These are phyloP conservation scores for Astropecten irregularis DNA, from an alignment of 53 echinoderm and acorn worm genomes.

Conservation along the genomic window DNA sequence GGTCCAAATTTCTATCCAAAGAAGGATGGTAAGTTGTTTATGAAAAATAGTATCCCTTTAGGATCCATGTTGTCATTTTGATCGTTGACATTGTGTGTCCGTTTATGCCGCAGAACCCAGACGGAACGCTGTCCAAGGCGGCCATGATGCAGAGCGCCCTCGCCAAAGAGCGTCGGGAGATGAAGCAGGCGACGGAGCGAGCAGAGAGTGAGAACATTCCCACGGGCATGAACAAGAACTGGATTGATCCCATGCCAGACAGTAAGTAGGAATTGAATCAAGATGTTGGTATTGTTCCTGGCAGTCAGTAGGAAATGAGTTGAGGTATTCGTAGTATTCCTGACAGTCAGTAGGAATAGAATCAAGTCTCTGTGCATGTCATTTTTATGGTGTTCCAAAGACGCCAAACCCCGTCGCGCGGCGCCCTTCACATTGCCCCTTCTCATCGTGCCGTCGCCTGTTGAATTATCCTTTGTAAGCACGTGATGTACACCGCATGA, in stretches of 20 bases:
- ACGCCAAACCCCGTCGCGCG: no score
- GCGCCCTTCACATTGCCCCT: no score
- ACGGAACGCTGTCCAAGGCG: slow-evolving; percentile 95
- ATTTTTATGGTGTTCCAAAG: no score
- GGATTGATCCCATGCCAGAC: slow-evolving; percentile 99
- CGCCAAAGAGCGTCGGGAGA: slow-evolving; percentile 91
- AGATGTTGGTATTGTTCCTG: not conserved
- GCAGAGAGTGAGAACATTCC: slow-evolving; percentile 92
- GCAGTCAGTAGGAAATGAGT: not conserved
- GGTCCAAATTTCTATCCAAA: no score
- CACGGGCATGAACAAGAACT: slow-evolving; percentile 98
- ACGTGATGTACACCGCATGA: no score
- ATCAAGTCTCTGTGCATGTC: no score
- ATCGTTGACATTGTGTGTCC: no score
- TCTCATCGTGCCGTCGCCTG: no score
- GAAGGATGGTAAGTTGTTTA: no score
- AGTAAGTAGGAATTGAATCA: slow-evolving; percentile 61
- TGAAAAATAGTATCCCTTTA: no score
- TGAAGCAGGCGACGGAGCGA: slow-evolving; percentile 89
- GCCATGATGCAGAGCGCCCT: slow-evolving; percentile 99
- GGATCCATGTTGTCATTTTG: no score
- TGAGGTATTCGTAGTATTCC: not conserved
- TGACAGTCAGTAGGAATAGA: not conserved
- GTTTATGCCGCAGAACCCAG: slow-evolving; percentile 80
- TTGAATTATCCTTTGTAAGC: no score